These are phyloP conservation scores for Antheraea pernyi DNA, from an alignment of 1,140 invertebrate species.

Conservation along the genomic window DNA sequence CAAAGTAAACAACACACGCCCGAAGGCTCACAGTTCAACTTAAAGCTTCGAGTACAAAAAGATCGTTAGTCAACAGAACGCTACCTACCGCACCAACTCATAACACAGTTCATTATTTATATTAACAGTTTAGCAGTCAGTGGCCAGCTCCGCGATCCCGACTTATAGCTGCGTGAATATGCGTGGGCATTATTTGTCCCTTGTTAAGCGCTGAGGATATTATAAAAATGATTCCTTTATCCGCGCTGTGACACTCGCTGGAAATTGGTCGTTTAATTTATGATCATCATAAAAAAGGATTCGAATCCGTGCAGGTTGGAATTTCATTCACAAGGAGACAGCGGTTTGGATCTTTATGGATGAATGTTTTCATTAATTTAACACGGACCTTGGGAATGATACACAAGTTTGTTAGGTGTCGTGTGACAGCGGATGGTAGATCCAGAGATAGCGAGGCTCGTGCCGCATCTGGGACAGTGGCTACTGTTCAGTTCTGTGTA, in stretches of 20 bases:
- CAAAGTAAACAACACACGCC: constrained; percentile 11
- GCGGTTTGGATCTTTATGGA: constrained; percentile 69
- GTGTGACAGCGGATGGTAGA: constrained; percentile 36
- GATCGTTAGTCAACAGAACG: constrained; percentile 66
- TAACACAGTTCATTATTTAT: constrained; percentile 79
- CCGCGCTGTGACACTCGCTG: constrained; percentile 72
- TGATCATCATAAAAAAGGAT: constrained; percentile 77
- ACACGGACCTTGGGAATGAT: constrained; percentile 52
- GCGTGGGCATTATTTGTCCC: constrained; percentile 78
- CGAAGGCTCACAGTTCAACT: constrained; percentile 32
- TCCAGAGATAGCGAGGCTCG: constrained; percentile 38
- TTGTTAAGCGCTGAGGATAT: constrained; percentile 80
- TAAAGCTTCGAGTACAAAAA: constrained; percentile 60
- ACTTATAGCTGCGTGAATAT: constrained; percentile 76
- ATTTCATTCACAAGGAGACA: constrained; percentile 78
- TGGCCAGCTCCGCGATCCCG: constrained; percentile 59
- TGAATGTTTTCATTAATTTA: constrained; percentile 79
- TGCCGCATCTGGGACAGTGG: constrained; percentile 31
- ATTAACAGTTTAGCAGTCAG: constrained; percentile 79
- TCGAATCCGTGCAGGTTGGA: constrained; percentile 70
- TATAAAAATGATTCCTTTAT: constrained; percentile 80
- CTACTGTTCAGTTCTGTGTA: constrained; percentile 40
- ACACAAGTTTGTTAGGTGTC: constrained; percentile 57
- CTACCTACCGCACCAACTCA: constrained; percentile 59
- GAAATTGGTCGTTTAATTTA: constrained; percentile 79